Percentiles rank a stretch among this genome's conserved stretches.
Evolutionary conservation across 2,797 vertebrate species (phyloP).

Genomic region (Crenuchus spilurus): DNA sequence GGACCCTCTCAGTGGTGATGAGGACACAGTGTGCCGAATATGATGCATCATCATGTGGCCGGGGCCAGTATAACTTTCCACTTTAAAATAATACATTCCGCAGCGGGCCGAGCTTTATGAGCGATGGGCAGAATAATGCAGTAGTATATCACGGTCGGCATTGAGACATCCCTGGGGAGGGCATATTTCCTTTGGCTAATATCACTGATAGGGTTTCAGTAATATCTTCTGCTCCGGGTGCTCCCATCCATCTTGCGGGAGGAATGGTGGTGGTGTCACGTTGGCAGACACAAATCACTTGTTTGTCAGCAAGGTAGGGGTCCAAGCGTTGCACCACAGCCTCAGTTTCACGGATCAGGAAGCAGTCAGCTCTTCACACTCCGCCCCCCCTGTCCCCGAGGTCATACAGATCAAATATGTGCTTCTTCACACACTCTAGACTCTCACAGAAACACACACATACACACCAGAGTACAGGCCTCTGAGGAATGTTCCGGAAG

Average conservation of each 20-base stretch:
- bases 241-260: conserved; percentile 49
- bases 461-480: not conserved
- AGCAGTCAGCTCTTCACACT: conserved; percentile 30
- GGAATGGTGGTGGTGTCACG: conserved; percentile 41
- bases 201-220: conserved; percentile 50
- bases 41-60: conserved; percentile 41
- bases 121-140: conserved; percentile 44
- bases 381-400: conserved; percentile 10
- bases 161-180: conserved; percentile 49
- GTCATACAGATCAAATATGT: conserved; percentile 40
- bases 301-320: conserved; percentile 48
- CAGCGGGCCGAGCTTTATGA: conserved; percentile 43
- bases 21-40: conserved; percentile 13
- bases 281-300: conserved; percentile 58
- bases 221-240: conserved; percentile 49
- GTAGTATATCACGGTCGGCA: conserved; percentile 48
- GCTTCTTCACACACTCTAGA: conserved; percentile 33
- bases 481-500: not conserved
- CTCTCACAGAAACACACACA: not conserved
- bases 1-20: conserved; percentile 12
- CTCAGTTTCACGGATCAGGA: conserved; percentile 50
- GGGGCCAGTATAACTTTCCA: conserved; percentile 35
- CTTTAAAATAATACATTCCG: conserved; percentile 50
- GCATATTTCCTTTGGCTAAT: conserved; percentile 56
- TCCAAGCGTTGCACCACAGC: conserved; percentile 20